Evolutionary conservation across 2,113 vertebrate genomes (phyloP), one percentile per base, ranked within the genome.

Genomic region (Rhipidura dahli): DNA sequence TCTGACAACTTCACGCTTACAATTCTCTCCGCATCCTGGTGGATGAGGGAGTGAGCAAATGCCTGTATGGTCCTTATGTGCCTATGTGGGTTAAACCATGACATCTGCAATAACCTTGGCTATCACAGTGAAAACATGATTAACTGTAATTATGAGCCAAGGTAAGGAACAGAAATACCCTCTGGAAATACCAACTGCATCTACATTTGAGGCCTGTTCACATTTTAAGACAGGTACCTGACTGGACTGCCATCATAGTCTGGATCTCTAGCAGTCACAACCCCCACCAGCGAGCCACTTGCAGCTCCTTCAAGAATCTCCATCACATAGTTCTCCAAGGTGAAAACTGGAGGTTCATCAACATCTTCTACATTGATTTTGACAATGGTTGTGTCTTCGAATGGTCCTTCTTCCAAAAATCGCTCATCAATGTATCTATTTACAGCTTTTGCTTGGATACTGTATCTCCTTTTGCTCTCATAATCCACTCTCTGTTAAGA

Each of bases 261-360:
- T 39, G 97, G 98, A 94, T 99, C 99, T 97, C 87, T 97, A 70
- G 99, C 99, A 26, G 96, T 97, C 11, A 99, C 97, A 0, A 24
- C 24, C 22, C 99, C 99, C 21, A 99, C 97, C 85, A 95, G 61
- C 1, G 98, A 97, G 7, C 98, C 98, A 27, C 60, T 80, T 2
- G 54, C 31, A 6, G 92, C 95, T 31, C 95, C 99, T 96, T 99
- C 99, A 11, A 66, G 26, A 80, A 99, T 94, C 60, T 99, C 98
- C 98, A 99, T 99, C 33, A 98, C 30, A 18, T 99, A 99, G 72
- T 83, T 70, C 0, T 97, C 86, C 1, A 54, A 83, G 10, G 96
- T 93, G 90, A 99, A 99, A 79, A 98, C 94, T 5, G 99, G 99
- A n/a, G 99, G 98, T 72, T 99, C 99, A 42, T 99, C 99, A 37